Percentiles rank a stretch among this genome's conserved stretches.
Conservation (phyloP, 2,797 vertebrate species). For the Hypotaenidia okinawae region DNA sequence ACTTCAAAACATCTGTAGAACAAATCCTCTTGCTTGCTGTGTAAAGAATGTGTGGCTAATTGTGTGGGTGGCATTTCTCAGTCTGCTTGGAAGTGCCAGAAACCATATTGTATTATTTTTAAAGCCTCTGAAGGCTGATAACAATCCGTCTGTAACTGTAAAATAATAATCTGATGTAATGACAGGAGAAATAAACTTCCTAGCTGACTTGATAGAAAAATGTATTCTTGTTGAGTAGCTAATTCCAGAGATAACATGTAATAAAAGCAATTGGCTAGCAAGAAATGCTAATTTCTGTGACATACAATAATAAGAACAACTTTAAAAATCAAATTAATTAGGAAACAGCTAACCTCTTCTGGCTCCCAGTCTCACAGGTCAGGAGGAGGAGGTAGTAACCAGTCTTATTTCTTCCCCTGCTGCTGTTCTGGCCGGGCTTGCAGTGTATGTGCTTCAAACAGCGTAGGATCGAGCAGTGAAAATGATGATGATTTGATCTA, state of each 20-base stretch:
- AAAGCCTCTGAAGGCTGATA: slow-evolving; percentile 36
- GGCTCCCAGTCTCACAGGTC: not conserved
- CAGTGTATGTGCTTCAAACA: not conserved
- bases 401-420: not conserved
- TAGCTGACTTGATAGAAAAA: slow-evolving; percentile 31
- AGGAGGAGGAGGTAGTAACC: not conserved
- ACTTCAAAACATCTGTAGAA: slow-evolving; percentile 43
- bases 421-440: not conserved
- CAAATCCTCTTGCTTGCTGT: not conserved
- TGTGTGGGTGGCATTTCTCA: slow-evolving; percentile 44
- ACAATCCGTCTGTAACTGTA: slow-evolving; percentile 44
- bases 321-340: not conserved
- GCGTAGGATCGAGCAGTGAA: not conserved
- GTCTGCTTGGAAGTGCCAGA: slow-evolving; percentile 27
- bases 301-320: not conserved
- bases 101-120: slow-evolving; percentile 56
- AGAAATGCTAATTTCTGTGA: not conserved
- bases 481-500: not conserved
- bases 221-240: not conserved
- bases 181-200: slow-evolving; percentile 41
- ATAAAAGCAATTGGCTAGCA: not conserved
- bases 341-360: not conserved
- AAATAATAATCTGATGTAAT: slow-evolving; percentile 46
- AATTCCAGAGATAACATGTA: slow-evolving; percentile 10
- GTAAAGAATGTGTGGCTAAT: not conserved